Evolutionary conservation across 2,113 vertebrate species (phyloP), one percentile per base, ranked within the genome.

Genomic region (Crotophaga sulcirostris): DNA sequence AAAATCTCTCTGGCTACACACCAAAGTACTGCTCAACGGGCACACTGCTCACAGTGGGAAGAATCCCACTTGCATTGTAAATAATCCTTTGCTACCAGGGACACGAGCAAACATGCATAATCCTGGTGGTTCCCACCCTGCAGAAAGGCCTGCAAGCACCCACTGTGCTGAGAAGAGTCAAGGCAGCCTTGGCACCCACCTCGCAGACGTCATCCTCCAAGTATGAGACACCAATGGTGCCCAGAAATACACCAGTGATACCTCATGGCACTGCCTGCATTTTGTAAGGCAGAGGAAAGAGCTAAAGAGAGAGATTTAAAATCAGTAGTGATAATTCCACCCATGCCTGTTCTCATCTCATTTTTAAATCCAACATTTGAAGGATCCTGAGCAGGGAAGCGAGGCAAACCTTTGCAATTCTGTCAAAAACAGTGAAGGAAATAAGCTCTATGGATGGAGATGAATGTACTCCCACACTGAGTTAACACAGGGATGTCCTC

Each of bases 31-130:
- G 60, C 58, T 91, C 86, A 80, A 34, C 20, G 68, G 67, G 49
- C 69, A 68, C 59, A 55, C 11, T 77, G 90, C 79, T 88, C 5
- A 0, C 63, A 73, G 75, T 47, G 58, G 90, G 90, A 95, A 91
- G 76, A 90, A 84, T 51, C 26, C 59, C 0, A 0, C 51, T 60
- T 42, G 47, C 44, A 80, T 79, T 92, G 64, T 69, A 72, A 89
- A 60, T 34, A 84, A 91, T 89, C 45, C 91, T 88, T 94, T 80
- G 96, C 93, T 94, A 93, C 97, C 96, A 96, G 85, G 97, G 97
- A 87, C 94, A 90, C 14, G 0, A 63, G 78, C 81, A 97, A 96
- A 89, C 73, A 82, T 4, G 55, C 78, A 74, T 55, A 91, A 93
- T 83, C 82, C 86, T 40, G 52, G 75, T 12, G 0, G 67, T 51